These are phyloP conservation scores for Dynastes tityus DNA, from an alignment of 2,888 invertebrate species.

Conservation along the genomic window DNA sequence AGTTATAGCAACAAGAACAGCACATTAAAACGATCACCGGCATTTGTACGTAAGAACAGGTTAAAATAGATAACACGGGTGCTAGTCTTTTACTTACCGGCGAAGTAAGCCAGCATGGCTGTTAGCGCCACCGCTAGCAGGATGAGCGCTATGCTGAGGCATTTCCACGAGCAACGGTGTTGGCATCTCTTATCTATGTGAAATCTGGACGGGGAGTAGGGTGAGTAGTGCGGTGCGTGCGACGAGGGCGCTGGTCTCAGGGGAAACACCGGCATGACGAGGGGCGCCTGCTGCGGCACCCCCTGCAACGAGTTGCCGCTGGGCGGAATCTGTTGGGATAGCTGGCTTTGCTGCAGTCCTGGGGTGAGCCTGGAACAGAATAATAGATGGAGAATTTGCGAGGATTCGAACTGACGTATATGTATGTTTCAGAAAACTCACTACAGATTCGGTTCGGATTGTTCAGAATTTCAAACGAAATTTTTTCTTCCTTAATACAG, in stretches of 20 bases:
- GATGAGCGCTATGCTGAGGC: constrained; percentile 94
- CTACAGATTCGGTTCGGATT: too few relatives aligned
- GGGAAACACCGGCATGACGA: constrained; percentile 93
- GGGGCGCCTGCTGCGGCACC: constrained; percentile 79
- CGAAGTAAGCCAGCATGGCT: constrained; percentile 95
- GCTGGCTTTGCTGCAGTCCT: constrained; percentile 72
- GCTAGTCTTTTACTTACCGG: constrained; percentile 77
- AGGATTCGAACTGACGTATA: too few relatives aligned
- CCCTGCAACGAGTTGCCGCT: constrained; percentile 78
- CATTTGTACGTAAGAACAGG: constrained; percentile 9
- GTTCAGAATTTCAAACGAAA: too few relatives aligned
- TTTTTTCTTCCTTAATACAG: too few relatives aligned
- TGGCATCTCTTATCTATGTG: constrained; percentile 95
- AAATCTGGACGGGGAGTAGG: constrained; percentile 93
- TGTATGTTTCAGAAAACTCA: too few relatives aligned
- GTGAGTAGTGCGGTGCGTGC: constrained; percentile 87
- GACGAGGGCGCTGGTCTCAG: constrained; percentile 77
- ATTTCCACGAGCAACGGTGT: constrained; percentile 97
- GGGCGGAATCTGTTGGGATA: constrained; percentile 74
- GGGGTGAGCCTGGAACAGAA: constrained; percentile 71
- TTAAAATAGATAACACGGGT: neutral
- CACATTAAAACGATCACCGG: neutral
- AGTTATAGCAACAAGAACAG: too few relatives aligned
- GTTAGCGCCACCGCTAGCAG: constrained; percentile 91
- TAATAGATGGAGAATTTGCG: neutral